A percentile compares a stretch with the other conserved stretches of the same genome.
phyloP scores from a whole-genome alignment of 1,140 invertebrate genomes.

The Protaetia brevitarsis region DNA sequence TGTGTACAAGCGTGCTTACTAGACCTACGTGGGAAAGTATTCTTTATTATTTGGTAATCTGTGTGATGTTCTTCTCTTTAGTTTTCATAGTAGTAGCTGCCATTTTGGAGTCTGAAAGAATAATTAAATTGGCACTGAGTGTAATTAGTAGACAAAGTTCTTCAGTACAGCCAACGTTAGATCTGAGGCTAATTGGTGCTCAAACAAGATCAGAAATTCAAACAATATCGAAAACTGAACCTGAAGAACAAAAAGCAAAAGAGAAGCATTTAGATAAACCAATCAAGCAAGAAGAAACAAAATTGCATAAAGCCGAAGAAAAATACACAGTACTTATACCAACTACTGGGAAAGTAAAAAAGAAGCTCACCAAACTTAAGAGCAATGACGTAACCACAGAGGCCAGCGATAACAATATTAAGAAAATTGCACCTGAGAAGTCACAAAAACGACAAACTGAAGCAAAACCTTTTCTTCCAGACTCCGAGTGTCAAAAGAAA shows the following conservation, averaged over 20 bases:
- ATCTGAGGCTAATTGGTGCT: slow-evolving; percentile 52
- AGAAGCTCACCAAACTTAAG: slow-evolving; percentile 37
- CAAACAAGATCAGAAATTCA: slow-evolving; percentile 42
- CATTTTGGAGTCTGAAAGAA: slow-evolving; percentile 72
- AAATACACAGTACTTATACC: slow-evolving; percentile 41
- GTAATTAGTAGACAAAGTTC: slow-evolving; percentile 46
- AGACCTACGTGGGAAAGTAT: slow-evolving; percentile 77
- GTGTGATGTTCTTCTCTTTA: slow-evolving; percentile 62
- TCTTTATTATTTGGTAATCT: slow-evolving; percentile 67
- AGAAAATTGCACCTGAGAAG: slow-evolving; percentile 26
- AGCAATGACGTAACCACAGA: slow-evolving; percentile 28
- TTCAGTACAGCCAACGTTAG: slow-evolving; percentile 56
- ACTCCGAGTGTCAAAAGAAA: slow-evolving; percentile 31
- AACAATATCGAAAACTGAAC: slow-evolving; percentile 31
- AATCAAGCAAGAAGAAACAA: slow-evolving; percentile 25
- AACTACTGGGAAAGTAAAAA: slow-evolving; percentile 41
- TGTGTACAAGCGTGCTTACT: slow-evolving; percentile 68
- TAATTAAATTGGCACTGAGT: slow-evolving; percentile 53
- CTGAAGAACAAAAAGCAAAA: slow-evolving; percentile 29
- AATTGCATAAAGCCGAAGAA: slow-evolving; percentile 34
- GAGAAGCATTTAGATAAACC: slow-evolving; percentile 22
- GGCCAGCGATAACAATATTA: slow-evolving; percentile 24
- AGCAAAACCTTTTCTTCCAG: slow-evolving; percentile 30
- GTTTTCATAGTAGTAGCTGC: slow-evolving; percentile 66
- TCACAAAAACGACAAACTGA: slow-evolving; percentile 20